Conservation (phyloP, 2,797 vertebrate species). For the Neosilurus hyrtlii region DNA sequence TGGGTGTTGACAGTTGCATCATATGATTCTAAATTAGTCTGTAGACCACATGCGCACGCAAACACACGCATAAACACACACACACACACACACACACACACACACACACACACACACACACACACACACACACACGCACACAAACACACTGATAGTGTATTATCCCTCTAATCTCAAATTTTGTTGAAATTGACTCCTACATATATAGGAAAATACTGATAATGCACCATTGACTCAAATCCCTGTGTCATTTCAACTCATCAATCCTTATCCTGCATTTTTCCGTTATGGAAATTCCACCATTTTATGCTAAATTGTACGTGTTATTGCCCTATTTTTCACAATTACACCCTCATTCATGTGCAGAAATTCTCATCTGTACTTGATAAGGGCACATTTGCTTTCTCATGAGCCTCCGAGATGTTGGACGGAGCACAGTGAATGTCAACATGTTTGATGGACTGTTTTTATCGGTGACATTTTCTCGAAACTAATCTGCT, state of each 20-base stretch:
- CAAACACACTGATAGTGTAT: neutral
- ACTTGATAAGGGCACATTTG: slow-evolving; percentile 30
- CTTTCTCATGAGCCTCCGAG: slow-evolving; percentile 18
- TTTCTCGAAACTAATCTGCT: slow-evolving; percentile 49
- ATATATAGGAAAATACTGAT: slow-evolving; percentile 2
- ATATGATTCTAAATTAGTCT: slow-evolving; percentile 35
- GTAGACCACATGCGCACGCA: neutral
- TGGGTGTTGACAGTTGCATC: slow-evolving; percentile 35
- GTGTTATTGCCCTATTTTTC: slow-evolving; percentile 37
- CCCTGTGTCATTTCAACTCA: slow-evolving; percentile 6
- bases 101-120: slow-evolving; percentile 3
- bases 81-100: slow-evolving; percentile 17
- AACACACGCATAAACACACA: neutral
- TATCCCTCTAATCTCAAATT: slow-evolving; percentile 19
- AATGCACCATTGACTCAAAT: slow-evolving; percentile 9
- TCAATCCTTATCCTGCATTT: slow-evolving; percentile 24
- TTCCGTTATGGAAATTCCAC: slow-evolving; percentile 20
- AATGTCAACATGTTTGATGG: slow-evolving; percentile 46
- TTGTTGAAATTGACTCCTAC: slow-evolving; percentile 3
- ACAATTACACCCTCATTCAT: slow-evolving; percentile 32
- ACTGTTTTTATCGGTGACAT: slow-evolving; percentile 51
- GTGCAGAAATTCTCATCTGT: slow-evolving; percentile 16
- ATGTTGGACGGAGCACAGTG: slow-evolving; percentile 18
- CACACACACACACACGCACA: slow-evolving; percentile 1
- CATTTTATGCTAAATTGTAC: slow-evolving; percentile 23